A percentile compares a stretch with the other conserved stretches of the same genome.
Evolutionary conservation across 2,888 invertebrate species (phyloP).

Genomic region (Thecocarcelia acutangulata): DNA sequence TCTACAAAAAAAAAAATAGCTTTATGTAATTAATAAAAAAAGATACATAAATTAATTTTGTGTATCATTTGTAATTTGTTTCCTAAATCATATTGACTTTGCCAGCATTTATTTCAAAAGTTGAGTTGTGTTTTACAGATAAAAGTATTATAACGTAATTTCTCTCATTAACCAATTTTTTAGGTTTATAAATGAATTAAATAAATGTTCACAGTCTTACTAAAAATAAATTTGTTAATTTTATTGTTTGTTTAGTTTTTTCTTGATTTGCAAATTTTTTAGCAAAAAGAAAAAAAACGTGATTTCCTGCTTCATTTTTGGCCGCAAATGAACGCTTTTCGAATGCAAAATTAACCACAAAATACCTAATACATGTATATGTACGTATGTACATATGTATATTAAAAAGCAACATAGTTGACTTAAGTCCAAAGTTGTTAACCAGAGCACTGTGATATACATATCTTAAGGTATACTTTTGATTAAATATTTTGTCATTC

Average conservation of each 20-base stretch:
- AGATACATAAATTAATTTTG: conserved; percentile 29
- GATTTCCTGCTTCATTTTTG: conserved; percentile 56
- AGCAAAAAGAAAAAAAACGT: conserved; percentile 34
- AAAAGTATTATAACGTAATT: conserved; percentile 9
- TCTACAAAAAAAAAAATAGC: conserved; percentile 11
- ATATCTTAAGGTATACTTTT: too few relatives aligned
- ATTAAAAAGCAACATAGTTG: not conserved
- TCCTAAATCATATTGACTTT: not conserved
- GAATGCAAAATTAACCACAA: conserved; percentile 60
- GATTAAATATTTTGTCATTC: too few relatives aligned
- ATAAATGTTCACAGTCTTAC: too few relatives aligned
- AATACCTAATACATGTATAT: too few relatives aligned
- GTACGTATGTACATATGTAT: too few relatives aligned
- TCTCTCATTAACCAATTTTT: not conserved
- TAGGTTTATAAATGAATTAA: too few relatives aligned
- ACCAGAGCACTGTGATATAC: not conserved
- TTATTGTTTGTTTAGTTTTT: conserved; percentile 7
- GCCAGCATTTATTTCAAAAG: too few relatives aligned
- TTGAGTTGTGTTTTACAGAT: too few relatives aligned
- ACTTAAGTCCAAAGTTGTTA: not conserved
- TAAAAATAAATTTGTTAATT: not conserved
- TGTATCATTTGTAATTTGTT: not conserved
- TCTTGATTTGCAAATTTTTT: not conserved
- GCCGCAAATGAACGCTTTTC: conserved; percentile 36
- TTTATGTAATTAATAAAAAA: conserved; percentile 12